Base-by-base conservation (phyloP, 1,140 invertebrate genomes). In the Belonocnema kinseyi region DNA sequence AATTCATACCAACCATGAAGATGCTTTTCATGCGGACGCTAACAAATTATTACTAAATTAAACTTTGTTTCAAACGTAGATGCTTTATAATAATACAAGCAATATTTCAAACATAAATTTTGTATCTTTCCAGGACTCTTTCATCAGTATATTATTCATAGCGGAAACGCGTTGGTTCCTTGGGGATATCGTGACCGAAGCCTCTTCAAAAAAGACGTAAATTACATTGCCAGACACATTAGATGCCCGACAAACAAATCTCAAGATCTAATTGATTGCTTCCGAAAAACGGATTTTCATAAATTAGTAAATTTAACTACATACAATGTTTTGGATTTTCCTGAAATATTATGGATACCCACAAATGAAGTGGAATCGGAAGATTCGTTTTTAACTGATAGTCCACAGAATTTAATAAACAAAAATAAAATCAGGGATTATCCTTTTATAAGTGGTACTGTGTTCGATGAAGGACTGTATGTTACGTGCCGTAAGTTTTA, bases 141-240 rank as follows among this genome's bases (percentile, higher is more conserved):
- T 66, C 61, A 66, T 4, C 61, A 66, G 13, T 66, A 66, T 21
- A 66, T 66, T 66, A 66, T 66, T 66, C 61, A 66, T 16, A 66
- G 61, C 8, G 61, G 61, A 7, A 66, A 33, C 16, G 33, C 61
- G 33, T n/a, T 66, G 14, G 40, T 26, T 66, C 61, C 61, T 16
- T 66, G 61, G 61, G 13, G 26, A 2, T 66, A 14, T 66, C 13
- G 40, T 40, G n/a, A 66, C 8, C n/a, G 33, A n/a, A n/a, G 26
- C 1, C 33, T n/a, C n/a, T 66, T 66, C 40, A 66, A 66, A 40
- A 33, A 66, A 21, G 26, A 14, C 10, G 26, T 66, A 5, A 40
- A 6, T 40, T 40, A 66, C 13, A 26, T 66, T n/a, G 61, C 61
- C 14, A 66, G n/a, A n/a, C 46, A 40, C 4, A 33, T 66, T 46